Evolutionary conservation across 2,113 vertebrate species (phyloP).

Genomic region (Lichenostomus cassidix): DNA sequence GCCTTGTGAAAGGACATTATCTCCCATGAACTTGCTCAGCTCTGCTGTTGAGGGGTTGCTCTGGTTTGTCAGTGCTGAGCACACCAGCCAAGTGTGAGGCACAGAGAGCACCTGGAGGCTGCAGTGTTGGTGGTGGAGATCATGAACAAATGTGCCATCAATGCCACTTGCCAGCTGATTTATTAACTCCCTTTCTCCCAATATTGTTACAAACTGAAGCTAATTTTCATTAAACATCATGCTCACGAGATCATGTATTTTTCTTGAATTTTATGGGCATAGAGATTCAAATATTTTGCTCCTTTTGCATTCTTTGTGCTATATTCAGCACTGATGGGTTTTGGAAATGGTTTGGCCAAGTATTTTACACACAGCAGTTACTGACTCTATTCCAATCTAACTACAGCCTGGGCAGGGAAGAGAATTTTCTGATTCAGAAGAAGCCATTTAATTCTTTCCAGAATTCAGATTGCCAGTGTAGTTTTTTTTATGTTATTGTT

Average conservation of each 20-base stretch:
- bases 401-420: not conserved
- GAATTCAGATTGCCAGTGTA: not conserved
- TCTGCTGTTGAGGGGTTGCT: not conserved
- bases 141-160: not conserved
- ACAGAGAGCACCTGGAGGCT: not conserved
- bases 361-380: not conserved
- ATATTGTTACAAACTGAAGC: not conserved
- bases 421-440: not conserved
- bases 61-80: not conserved
- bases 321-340: not conserved
- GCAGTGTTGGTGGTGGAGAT: not conserved
- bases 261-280: not conserved
- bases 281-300: not conserved
- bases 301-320: not conserved
- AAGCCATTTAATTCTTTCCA: not conserved
- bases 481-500: not conserved
- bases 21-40: not conserved
- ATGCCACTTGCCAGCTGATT: not conserved
- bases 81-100: not conserved
- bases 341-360: not conserved
- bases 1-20: not conserved
- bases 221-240: not conserved
- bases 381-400: not conserved
- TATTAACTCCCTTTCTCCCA: not conserved
- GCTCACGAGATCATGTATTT: not conserved